Evolutionary conservation across 2,888 invertebrate genomes (phyloP).

Genomic region (Drosophila colorata): DNA sequence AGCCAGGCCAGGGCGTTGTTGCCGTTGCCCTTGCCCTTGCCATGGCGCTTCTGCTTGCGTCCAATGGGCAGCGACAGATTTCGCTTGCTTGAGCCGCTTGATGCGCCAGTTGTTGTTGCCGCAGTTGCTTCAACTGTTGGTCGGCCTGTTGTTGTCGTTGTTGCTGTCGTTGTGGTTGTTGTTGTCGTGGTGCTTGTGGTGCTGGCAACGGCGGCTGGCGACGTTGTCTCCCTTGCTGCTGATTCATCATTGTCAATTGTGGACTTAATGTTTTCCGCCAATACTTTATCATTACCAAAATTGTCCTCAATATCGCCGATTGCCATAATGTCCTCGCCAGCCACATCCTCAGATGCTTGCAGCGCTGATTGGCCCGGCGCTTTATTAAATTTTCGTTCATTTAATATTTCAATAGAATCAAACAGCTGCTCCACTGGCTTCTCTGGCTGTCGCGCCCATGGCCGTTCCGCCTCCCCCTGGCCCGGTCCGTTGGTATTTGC

Average conservation of each 20-base stretch:
- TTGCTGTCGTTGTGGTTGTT: conserved; percentile 9
- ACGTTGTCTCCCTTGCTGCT: conserved; percentile 21
- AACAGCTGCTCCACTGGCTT: conserved; percentile 55
- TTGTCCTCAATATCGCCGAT: conserved; percentile 77
- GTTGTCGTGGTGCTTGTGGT: conserved; percentile 6
- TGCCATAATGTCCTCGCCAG: conserved; percentile 53
- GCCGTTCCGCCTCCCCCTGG: conserved; percentile 18
- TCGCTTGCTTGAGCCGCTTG: conserved; percentile 11
- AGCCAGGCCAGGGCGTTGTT: conserved; percentile 23
- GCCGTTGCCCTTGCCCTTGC: no score
- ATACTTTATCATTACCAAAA: conserved; percentile 69
- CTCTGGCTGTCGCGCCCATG: conserved; percentile 33
- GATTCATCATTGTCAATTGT: conserved; percentile 72
- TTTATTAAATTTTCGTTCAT: conserved; percentile 82
- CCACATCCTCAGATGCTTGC: conserved; percentile 35
- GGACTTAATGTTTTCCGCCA: conserved; percentile 55
- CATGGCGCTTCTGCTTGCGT: conserved; percentile 49
- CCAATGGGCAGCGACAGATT: conserved; percentile 32
- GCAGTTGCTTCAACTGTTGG: no score
- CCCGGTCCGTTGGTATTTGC: conserved; percentile 37
- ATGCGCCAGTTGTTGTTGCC: conserved; percentile 2
- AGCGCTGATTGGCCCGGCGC: conserved; percentile 46
- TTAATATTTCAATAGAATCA: conserved; percentile 77
- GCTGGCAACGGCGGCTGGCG: no score
- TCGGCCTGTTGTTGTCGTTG: conserved; percentile 16